Conservation (phyloP, 2,797 vertebrate genomes). For the Smutsia temminckii region DNA sequence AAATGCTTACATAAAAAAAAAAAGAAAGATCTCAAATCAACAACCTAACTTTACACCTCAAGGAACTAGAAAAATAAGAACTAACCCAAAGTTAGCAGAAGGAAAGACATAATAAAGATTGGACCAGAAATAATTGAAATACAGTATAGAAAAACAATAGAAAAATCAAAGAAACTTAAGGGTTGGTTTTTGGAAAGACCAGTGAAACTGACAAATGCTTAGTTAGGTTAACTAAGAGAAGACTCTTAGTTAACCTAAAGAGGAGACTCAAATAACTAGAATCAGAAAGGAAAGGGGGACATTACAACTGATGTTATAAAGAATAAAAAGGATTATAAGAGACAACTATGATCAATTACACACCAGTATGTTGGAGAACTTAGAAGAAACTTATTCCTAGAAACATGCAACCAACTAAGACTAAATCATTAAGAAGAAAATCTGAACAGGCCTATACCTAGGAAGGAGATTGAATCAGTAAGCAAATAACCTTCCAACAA, state of each 20-base stretch:
- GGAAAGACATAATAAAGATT: background rate
- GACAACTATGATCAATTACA: background rate
- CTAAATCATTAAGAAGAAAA: background rate
- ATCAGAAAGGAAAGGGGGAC: background rate
- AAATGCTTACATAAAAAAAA: background rate
- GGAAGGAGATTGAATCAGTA: background rate
- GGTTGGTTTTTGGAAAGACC: background rate
- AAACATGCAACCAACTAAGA: background rate
- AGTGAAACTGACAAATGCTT: background rate
- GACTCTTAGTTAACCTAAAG: too few species aligned
- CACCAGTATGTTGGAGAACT: background rate
- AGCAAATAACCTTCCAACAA: background rate
- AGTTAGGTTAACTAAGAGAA: background rate
- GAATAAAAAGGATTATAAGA: background rate
- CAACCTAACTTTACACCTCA: background rate
- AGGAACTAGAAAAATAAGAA: background rate
- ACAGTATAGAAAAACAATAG: background rate
- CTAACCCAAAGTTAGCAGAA: background rate
- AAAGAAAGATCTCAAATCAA: background rate
- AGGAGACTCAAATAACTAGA: background rate
- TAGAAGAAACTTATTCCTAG: background rate
- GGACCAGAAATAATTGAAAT: background rate
- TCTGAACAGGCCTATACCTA: background rate
- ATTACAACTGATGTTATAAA: background rate
- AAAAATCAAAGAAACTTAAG: background rate